A percentile compares a stretch with the other conserved stretches of the same genome.
Conservation (phyloP, 2,113 vertebrate species). For the Poeciliopsis prolifica region DNA sequence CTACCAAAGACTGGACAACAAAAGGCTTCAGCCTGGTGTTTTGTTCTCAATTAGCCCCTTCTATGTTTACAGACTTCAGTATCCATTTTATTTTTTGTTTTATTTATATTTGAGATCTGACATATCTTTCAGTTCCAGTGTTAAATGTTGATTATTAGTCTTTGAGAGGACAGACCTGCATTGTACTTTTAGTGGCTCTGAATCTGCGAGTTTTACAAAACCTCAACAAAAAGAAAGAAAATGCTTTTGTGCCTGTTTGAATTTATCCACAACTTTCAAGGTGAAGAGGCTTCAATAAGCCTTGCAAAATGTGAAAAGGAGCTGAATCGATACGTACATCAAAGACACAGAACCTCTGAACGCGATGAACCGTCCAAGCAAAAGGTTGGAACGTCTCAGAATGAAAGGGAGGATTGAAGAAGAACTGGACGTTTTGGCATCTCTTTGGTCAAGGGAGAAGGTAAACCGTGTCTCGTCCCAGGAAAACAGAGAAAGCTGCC, state of each 20-base stretch:
- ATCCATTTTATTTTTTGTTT: no score
- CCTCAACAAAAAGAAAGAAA: neutral
- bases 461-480: conserved; percentile 45
- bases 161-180: no score
- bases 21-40: no score
- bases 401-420: conserved; percentile 53
- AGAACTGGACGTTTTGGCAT: conserved; percentile 74
- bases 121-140: no score
- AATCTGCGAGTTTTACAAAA: neutral
- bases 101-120: no score
- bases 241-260: neutral
- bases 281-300: conserved; percentile 7
- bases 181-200: neutral
- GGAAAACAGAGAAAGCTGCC: conserved; percentile 40
- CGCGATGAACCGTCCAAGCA: conserved; percentile 36
- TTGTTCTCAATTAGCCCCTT: no score
- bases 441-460: conserved; percentile 58
- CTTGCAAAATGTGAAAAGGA: conserved; percentile 13
- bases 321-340: conserved; percentile 51
- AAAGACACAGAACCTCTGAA: conserved; percentile 45
- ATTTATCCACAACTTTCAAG: conserved; percentile 4
- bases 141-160: no score
- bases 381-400: conserved; percentile 40
- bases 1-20: no score
- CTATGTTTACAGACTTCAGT: no score